A percentile compares a stretch with the other conserved stretches of the same genome.
phyloP scores from a whole-genome alignment of 2,113 vertebrate genomes.

The Oncorhynchus masou region DNA sequence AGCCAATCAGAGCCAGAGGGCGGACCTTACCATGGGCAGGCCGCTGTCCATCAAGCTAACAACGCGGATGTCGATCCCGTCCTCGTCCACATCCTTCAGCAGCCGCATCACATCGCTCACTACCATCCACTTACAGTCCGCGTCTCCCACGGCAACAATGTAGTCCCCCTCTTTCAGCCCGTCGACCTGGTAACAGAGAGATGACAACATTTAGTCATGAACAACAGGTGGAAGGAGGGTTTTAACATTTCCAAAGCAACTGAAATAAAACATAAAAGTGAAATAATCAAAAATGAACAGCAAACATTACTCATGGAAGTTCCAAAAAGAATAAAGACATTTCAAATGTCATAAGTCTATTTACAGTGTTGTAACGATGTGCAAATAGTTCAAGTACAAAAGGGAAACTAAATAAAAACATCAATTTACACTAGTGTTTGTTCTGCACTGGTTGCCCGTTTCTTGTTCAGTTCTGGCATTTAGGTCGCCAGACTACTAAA shows the following conservation, averaged over 20 bases:
- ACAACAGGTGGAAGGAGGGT: constrained; percentile 3
- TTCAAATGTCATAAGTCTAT: too few species aligned
- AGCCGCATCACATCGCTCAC: constrained; percentile 84
- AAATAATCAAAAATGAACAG: too few species aligned
- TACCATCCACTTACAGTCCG: constrained; percentile 88
- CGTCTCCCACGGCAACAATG: constrained; percentile 77
- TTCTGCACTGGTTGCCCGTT: too few species aligned
- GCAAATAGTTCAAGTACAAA: too few species aligned
- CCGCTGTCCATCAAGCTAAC: constrained; percentile 85
- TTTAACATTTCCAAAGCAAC: neutral
- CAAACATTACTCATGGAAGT: too few species aligned
- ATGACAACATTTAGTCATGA: constrained; percentile 4
- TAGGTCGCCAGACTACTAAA: too few species aligned
- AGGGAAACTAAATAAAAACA: too few species aligned
- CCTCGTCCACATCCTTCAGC: constrained; percentile 70
- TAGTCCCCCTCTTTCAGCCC: constrained; percentile 92
- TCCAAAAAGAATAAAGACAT: too few species aligned
- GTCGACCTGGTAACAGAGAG: constrained; percentile 66
- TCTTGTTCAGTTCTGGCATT: too few species aligned
- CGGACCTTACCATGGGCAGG: constrained; percentile 77
- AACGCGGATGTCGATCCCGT: constrained; percentile 79
- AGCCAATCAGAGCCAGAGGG: neutral
- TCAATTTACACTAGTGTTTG: too few species aligned
- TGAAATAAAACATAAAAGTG: too few species aligned
- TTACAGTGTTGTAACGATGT: too few species aligned